Evolutionary conservation across 2,797 vertebrate species (phyloP).

Genomic region (Alectoris magna): DNA sequence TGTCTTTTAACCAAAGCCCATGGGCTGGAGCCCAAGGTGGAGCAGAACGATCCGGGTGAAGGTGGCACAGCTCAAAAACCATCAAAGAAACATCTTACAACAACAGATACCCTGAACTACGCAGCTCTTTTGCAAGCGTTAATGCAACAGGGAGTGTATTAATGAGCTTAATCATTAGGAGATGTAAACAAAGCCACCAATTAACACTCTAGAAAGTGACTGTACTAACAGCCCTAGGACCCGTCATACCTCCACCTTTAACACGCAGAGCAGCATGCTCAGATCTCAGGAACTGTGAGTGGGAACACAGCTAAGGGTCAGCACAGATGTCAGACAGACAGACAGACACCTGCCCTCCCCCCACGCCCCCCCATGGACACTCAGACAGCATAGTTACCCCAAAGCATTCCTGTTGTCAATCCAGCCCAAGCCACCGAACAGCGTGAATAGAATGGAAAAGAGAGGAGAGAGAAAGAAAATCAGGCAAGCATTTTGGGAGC

Average conservation of each 20-base stretch:
- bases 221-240: not conserved
- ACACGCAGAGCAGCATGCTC: accelerated
- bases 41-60: not conserved
- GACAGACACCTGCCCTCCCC: not conserved
- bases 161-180: constrained; percentile 7
- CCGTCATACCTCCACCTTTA: not conserved
- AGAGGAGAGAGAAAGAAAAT: not conserved
- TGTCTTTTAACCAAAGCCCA: not conserved
- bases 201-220: constrained; percentile 33
- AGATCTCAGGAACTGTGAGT: not conserved
- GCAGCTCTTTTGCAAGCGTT: constrained; percentile 4
- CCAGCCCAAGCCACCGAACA: constrained; percentile 64
- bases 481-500: not conserved
- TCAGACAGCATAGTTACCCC: constrained; percentile 80
- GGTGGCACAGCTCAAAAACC: not conserved
- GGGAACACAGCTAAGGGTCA: not conserved
- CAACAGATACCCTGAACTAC: constrained; percentile 9
- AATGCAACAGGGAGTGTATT: constrained; percentile 40
- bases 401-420: constrained; percentile 81
- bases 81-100: not conserved
- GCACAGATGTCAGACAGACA: not conserved
- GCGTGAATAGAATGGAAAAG: constrained; percentile 23
- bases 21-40: not conserved
- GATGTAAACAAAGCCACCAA: constrained; percentile 45
- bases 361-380: not conserved